A percentile compares a stretch with the other conserved stretches of the same genome.
Conservation (phyloP, 2,888 invertebrate genomes). For the Plutella xylostella region DNA sequence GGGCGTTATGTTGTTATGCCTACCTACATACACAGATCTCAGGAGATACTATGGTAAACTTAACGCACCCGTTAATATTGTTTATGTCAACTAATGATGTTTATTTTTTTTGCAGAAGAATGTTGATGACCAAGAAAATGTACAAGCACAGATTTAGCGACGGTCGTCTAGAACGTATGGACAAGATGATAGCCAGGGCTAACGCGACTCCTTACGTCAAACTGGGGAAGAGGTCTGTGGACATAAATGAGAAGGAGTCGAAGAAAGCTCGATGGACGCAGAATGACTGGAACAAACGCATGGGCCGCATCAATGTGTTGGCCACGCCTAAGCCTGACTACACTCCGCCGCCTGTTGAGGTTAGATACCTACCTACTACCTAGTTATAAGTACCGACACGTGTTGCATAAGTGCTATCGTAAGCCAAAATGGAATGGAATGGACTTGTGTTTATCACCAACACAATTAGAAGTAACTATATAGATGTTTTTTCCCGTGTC, state of each 20-base stretch:
- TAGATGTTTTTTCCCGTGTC: too few species aligned
- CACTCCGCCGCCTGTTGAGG: slow-evolving; percentile 29
- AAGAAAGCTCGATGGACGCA: slow-evolving; percentile 47
- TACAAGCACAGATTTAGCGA: slow-evolving; percentile 38
- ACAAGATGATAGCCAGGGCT: slow-evolving; percentile 45
- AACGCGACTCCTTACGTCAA: slow-evolving; percentile 49
- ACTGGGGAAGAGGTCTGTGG: slow-evolving; percentile 49
- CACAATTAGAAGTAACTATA: too few species aligned
- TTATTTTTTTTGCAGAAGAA: slow-evolving; percentile 31
- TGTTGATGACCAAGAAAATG: slow-evolving; percentile 35
- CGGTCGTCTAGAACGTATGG: slow-evolving; percentile 40
- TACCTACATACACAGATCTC: too few species aligned
- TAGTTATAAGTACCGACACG: too few species aligned
- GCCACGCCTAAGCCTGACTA: slow-evolving; percentile 38
- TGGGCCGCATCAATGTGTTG: slow-evolving; percentile 51
- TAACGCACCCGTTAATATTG: too few species aligned
- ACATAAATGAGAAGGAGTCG: slow-evolving; percentile 30
- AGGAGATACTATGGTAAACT: too few species aligned
- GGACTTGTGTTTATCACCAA: too few species aligned
- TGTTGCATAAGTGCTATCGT: too few species aligned
- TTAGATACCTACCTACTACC: slow-evolving; percentile 20
- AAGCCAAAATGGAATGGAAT: too few species aligned
- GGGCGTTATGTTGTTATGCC: too few species aligned
- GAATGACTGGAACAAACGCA: slow-evolving; percentile 58
- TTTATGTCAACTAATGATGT: too few species aligned